Evolutionary conservation across 2,888 invertebrate species (phyloP).

Genomic region (Xanthorhoe spadicearia): DNA sequence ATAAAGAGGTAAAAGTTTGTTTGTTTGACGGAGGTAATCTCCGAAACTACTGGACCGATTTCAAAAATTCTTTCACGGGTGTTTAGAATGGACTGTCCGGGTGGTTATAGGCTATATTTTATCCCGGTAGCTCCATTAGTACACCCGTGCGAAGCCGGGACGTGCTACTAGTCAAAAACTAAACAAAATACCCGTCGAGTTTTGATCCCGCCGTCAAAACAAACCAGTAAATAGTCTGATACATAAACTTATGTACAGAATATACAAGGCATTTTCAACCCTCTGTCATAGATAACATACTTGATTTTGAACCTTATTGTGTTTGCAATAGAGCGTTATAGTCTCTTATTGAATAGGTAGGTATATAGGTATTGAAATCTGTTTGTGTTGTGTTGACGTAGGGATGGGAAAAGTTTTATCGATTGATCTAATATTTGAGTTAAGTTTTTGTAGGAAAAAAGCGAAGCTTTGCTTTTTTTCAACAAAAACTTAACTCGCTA

Average conservation of each 20-base stretch:
- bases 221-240: conserved; percentile 21
- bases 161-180: background rate
- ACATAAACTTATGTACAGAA: conserved; percentile 14
- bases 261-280: conserved; percentile 15
- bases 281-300: conserved; percentile 2
- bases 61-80: too few species aligned
- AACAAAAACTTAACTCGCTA: too few species aligned
- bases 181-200: conserved; percentile 1
- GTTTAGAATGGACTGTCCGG: too few species aligned
- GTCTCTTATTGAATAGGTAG: background rate
- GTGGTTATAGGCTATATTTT: too few species aligned
- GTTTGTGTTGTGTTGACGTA: conserved; percentile 12
- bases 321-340: conserved; percentile 9
- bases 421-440: background rate
- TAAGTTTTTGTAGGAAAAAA: too few species aligned
- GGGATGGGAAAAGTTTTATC: conserved; percentile 15
- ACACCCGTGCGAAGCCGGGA: too few species aligned
- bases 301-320: conserved; percentile 12
- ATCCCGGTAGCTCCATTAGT: too few species aligned
- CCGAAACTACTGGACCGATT: too few species aligned
- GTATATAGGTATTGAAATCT: conserved; percentile 17
- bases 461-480: too few species aligned
- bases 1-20: too few species aligned
- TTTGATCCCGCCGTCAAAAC: conserved; percentile 13
- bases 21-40: too few species aligned